Percentiles rank a stretch among this genome's conserved stretches.
phyloP scores from a whole-genome alignment of 2,113 vertebrate species.

The Gobio gobio region DNA sequence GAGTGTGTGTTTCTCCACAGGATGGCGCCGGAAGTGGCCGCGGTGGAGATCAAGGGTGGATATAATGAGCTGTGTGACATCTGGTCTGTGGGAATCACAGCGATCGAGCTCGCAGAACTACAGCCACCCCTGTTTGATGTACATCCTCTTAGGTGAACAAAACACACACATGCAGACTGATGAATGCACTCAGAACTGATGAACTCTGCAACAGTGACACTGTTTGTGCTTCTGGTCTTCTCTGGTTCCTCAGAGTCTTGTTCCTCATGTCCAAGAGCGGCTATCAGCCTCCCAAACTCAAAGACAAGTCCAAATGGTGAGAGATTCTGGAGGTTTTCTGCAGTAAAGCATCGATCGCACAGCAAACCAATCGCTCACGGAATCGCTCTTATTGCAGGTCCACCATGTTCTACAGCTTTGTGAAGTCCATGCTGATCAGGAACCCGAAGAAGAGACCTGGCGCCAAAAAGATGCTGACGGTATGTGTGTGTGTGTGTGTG shows the following conservation, averaged over 20 bases:
- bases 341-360: neutral
- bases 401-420: conserved; percentile 85
- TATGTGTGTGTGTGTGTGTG: conserved; percentile 47
- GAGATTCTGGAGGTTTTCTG: neutral
- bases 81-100: conserved; percentile 93
- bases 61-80: conserved; percentile 91
- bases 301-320: conserved; percentile 89
- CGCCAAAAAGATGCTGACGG: conserved; percentile 86
- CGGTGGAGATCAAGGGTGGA: conserved; percentile 89
- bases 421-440: conserved; percentile 86
- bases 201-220: neutral
- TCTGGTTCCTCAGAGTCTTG: conserved; percentile 76
- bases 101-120: conserved; percentile 88
- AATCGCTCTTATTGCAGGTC: conserved; percentile 75
- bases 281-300: conserved; percentile 90
- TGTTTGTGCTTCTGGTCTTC: neutral
- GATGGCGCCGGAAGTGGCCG: conserved; percentile 94
- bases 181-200: no score
- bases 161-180: neutral
- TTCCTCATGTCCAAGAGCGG: conserved; percentile 94
- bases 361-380: neutral
- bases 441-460: conserved; percentile 88
- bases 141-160: conserved; percentile 85
- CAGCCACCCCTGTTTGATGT: conserved; percentile 88
- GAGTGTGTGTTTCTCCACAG: conserved; percentile 65